These are phyloP conservation scores for Microctonus hyperodae DNA, from an alignment of 2,888 invertebrate genomes.

Conservation along the genomic window DNA sequence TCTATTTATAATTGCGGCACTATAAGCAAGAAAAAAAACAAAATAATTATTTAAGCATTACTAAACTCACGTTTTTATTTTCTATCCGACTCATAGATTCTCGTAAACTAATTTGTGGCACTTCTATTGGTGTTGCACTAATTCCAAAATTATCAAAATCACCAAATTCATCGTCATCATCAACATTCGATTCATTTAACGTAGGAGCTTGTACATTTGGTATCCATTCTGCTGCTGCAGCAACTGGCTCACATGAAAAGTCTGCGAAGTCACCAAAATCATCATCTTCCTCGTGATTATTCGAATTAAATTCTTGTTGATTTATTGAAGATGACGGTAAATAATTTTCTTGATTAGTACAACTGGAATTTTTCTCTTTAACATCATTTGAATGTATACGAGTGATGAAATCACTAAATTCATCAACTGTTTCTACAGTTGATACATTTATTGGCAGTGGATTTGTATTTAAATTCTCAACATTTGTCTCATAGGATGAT, in stretches of 20 bases:
- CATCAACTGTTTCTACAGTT: constrained; percentile 41
- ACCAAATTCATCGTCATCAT: constrained; percentile 61
- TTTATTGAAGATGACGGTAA: not conserved
- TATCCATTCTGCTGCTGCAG: constrained; percentile 36
- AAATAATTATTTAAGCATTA: constrained; percentile 21
- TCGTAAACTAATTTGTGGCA: constrained; percentile 48
- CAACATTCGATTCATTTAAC: constrained; percentile 23
- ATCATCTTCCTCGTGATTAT: constrained; percentile 43
- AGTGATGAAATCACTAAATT: constrained; percentile 63
- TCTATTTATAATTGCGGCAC: too few relatives aligned
- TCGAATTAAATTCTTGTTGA: not conserved
- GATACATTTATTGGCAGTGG: constrained; percentile 40
- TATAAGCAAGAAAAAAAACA: constrained; percentile 3
- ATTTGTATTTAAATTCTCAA: not conserved
- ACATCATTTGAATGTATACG: constrained; percentile 40
- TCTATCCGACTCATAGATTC: constrained; percentile 57
- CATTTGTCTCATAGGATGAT: not conserved
- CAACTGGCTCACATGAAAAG: constrained; percentile 47
- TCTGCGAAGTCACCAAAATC: constrained; percentile 65
- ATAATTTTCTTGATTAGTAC: not conserved
- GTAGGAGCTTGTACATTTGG: constrained; percentile 44
- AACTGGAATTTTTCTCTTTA: constrained; percentile 1
- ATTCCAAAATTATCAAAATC: constrained; percentile 66
- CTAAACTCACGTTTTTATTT: constrained; percentile 57
- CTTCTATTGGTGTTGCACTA: constrained; percentile 48